phyloP scores from a whole-genome alignment of 2,797 vertebrate species.

The Phaenicophaeus curvirostris region DNA sequence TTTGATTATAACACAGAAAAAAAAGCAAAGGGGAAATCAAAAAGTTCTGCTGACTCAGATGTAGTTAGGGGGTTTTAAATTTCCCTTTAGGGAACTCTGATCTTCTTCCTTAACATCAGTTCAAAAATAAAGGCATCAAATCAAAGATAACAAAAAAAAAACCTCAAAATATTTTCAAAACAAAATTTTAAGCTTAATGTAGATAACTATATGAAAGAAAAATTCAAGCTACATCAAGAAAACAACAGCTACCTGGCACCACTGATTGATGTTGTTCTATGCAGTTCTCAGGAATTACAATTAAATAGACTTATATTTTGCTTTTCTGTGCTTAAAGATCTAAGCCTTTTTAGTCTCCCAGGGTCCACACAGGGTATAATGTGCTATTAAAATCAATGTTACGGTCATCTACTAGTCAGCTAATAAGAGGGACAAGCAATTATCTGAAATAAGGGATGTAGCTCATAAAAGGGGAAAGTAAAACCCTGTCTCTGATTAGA shows the following conservation, averaged over 20 bases:
- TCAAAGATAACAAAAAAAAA: neutral
- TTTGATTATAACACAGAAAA: neutral
- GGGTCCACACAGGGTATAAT: neutral
- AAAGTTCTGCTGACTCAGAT: neutral
- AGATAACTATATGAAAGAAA: neutral
- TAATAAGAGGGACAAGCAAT: conserved; percentile 19
- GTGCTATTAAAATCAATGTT: conserved; percentile 27
- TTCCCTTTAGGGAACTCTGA: neutral
- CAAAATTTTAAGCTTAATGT: neutral
- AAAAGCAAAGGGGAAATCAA: neutral
- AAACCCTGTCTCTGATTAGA: neutral
- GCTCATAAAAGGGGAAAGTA: neutral
- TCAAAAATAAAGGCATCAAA: neutral
- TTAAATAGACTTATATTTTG: neutral
- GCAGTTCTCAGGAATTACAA: neutral
- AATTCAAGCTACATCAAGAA: neutral
- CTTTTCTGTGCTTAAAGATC: neutral
- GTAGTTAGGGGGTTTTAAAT: neutral
- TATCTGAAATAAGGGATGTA: neutral
- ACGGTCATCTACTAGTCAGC: neutral
- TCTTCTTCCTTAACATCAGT: neutral
- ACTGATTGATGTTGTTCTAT: neutral
- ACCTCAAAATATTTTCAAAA: neutral
- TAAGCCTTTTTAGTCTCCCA: neutral
- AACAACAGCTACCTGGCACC: neutral